These are phyloP conservation scores for Leptonema lineaticorne DNA, from an alignment of 1,140 invertebrate genomes.

Conservation along the genomic window DNA sequence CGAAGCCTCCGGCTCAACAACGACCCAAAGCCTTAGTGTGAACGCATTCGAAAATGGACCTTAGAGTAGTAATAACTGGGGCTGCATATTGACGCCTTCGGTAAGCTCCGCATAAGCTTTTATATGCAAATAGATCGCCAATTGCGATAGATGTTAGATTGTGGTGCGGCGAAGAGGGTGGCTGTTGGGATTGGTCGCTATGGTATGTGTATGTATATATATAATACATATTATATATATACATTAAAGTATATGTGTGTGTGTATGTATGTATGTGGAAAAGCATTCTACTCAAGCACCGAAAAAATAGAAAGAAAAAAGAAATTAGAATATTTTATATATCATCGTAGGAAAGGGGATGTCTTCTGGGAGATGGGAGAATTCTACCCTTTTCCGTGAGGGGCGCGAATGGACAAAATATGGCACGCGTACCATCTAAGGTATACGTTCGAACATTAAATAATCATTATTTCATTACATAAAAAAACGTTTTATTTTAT, in stretches of 20 bases:
- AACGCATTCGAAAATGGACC: neutral
- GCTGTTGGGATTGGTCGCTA: neutral
- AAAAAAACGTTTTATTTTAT: no score
- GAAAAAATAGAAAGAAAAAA: conserved; percentile 35
- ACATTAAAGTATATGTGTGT: no score
- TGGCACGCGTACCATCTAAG: no score
- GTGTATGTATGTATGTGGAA: no score
- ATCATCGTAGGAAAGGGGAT: conserved; percentile 36
- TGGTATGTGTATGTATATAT: no score
- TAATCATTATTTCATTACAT: no score
- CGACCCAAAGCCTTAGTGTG: neutral
- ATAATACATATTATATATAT: no score
- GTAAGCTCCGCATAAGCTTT: neutral
- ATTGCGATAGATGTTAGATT: conserved; percentile 35
- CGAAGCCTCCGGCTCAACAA: neutral
- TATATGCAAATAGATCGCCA: conserved; percentile 22
- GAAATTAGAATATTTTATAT: conserved; percentile 42
- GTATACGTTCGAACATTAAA: no score
- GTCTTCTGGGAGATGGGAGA: conserved; percentile 6
- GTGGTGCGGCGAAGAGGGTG: conserved; percentile 4
- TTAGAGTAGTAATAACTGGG: neutral
- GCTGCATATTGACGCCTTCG: neutral
- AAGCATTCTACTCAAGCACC: conserved; percentile 32
- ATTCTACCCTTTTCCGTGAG: conserved; percentile 7
- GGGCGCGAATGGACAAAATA: no score